Evolutionary conservation across 1,140 invertebrate genomes (phyloP), one percentile per base, ranked within the genome.

Genomic region (Leptonema lineaticorne): DNA sequence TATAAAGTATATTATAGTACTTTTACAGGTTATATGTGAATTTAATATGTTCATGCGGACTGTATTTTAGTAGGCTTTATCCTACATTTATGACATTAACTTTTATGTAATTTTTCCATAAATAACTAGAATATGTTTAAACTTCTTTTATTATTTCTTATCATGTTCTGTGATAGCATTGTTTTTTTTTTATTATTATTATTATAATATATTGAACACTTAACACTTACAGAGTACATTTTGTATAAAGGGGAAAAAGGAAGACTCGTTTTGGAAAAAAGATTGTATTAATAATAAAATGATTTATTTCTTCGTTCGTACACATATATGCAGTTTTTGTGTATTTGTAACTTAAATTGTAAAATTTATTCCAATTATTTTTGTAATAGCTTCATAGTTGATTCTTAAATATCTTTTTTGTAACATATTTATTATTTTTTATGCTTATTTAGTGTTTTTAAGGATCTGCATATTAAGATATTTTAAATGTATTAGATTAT

Each of bases 361-460:
- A 71, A 71, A 71, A 68, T 60, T 60, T 30, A 59, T 60, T 71
- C 66, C 70, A 66, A 45, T 60, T 67, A 67, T 37, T 56, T 66
- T 37, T 48, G 33, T 45, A 59, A 28, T 59, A 37, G 27, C 11
- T 41, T 20, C 26, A 30, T 37, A 24, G n/a, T n/a, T n/a, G n/a
- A 50, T 26, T 48, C 70, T 62, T 50, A 59, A 69, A 57, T 64
- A 68, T 73, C 64, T 57, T 68, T 72, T 70, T 73, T 73, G 71
- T 73, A 73, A 67, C 58, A 73, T 73, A 73, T 73, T 73, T 73
- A 73, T 73, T 73, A 70, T 73, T 73, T 69, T n/a, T 72, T 64
- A 70, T 73, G 65, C 67, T 72, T 69, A 46, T 69, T 71, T 67
- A 67, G 56, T 67, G 16, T 68, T 72, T 69, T 48, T 69, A 73